Evolutionary conservation across 2,113 vertebrate species (phyloP).

Genomic region (Scomber japonicus): DNA sequence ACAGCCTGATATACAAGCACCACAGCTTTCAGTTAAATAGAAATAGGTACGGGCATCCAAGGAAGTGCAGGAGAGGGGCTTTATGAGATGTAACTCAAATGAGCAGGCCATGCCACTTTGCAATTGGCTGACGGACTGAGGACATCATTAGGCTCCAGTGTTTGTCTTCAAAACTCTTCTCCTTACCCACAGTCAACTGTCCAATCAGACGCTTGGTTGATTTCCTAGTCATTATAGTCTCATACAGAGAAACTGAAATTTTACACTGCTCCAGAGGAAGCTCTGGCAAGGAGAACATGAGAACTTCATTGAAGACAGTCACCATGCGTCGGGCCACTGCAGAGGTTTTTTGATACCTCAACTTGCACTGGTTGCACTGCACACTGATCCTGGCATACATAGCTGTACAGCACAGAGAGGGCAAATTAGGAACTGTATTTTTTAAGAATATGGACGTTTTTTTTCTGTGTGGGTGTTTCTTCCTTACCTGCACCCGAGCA

Average conservation of each 20-base stretch:
- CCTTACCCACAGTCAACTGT: conserved; percentile 79
- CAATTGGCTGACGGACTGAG: conserved; percentile 84
- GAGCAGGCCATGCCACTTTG: conserved; percentile 85
- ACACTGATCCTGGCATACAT: conserved; percentile 80
- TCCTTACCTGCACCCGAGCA: conserved; percentile 57
- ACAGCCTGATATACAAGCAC: neutral
- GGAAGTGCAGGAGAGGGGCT: neutral
- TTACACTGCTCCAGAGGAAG: conserved; percentile 72
- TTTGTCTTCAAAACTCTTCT: conserved; percentile 62
- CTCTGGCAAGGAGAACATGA: conserved; percentile 83
- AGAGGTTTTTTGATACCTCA: conserved; percentile 84
- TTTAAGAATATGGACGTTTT: neutral
- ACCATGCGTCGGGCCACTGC: conserved; percentile 55
- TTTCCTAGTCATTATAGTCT: conserved; percentile 56
- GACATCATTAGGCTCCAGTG: conserved; percentile 85
- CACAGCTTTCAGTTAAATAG: neutral
- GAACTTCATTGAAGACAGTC: conserved; percentile 85
- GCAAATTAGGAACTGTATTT: neutral
- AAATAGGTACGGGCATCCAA: neutral
- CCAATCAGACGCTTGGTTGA: conserved; percentile 79
- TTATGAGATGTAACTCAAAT: conserved; percentile 36
- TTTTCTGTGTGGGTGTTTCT: neutral
- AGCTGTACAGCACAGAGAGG: conserved; percentile 64
- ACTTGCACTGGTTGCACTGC: conserved; percentile 80
- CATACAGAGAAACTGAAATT: conserved; percentile 81